Conservation (phyloP, 2,113 vertebrate species). For the Drymodes brunneopygia region DNA sequence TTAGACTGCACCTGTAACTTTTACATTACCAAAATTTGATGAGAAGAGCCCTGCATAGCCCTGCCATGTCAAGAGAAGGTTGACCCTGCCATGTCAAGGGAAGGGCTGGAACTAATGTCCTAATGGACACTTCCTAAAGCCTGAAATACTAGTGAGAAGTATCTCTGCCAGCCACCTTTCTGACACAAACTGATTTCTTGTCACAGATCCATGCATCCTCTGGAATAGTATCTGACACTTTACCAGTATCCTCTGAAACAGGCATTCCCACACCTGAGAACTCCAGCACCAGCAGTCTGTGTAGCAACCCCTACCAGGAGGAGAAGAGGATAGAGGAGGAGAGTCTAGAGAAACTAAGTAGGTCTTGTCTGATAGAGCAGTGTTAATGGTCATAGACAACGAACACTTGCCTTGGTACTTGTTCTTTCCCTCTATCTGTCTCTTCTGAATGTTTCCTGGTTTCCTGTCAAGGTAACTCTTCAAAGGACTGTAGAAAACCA, state of each 20-base stretch:
- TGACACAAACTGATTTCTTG: neutral
- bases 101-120: neutral
- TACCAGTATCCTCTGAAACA: slow-evolving; percentile 83
- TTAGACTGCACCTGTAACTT: neutral
- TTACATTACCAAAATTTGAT: neutral
- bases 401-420: neutral
- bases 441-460: neutral
- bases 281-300: slow-evolving; percentile 84
- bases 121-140: neutral
- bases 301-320: slow-evolving; percentile 87
- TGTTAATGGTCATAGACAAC: neutral
- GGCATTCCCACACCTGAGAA: slow-evolving; percentile 85
- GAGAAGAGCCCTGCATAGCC: neutral
- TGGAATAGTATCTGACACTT: slow-evolving; percentile 83
- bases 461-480: neutral
- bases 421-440: neutral
- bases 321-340: slow-evolving; percentile 96
- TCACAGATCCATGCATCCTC: slow-evolving; percentile 90
- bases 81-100: neutral
- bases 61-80: neutral
- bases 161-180: neutral
- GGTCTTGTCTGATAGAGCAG: neutral
- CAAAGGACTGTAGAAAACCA: neutral
- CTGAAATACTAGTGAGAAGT: neutral
- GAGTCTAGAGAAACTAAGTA: slow-evolving; percentile 91